phyloP scores from a whole-genome alignment of 2,888 invertebrate species.

The Coelogynopora nodosa region DNA sequence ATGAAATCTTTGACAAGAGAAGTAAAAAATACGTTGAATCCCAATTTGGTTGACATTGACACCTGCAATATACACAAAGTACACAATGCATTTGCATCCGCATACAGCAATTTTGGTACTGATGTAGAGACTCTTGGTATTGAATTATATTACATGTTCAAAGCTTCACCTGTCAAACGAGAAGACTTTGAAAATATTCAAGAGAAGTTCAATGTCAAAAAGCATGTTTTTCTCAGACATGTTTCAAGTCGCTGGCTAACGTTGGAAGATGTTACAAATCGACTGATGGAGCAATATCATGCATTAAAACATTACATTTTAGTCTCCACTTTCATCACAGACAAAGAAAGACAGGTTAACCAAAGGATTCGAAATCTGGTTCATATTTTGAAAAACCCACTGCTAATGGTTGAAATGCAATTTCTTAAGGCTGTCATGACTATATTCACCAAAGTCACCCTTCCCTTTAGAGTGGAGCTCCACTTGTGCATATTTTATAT shows the following conservation, averaged over 20 bases:
- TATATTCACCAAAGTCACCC: neutral
- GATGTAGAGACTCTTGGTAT: slow-evolving; percentile 10
- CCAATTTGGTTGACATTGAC: slow-evolving; percentile 1
- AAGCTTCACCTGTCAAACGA: slow-evolving; percentile 24
- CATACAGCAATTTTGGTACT: neutral
- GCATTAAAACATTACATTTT: neutral
- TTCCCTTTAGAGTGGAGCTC: neutral
- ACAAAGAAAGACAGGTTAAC: neutral
- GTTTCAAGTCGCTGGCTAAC: slow-evolving; percentile 10
- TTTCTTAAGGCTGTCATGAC: neutral
- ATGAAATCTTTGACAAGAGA: slow-evolving; percentile 2
- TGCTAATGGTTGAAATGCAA: slow-evolving; percentile 8
- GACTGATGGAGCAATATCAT: slow-evolving; percentile 20
- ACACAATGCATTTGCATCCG: neutral
- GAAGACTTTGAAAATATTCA: slow-evolving; percentile 12
- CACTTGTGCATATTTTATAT: slow-evolving; percentile 4
- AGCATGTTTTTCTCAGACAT: slow-evolving; percentile 21
- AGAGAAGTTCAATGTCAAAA: neutral
- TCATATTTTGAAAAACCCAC: neutral
- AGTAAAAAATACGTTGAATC: neutral
- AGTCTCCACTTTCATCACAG: neutral
- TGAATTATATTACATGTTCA: neutral
- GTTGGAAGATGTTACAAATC: neutral
- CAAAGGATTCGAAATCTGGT: slow-evolving; percentile 11
- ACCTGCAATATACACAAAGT: slow-evolving; percentile 11